phyloP scores from a whole-genome alignment of 1,140 invertebrate genomes.

The Mycetomoellerius zeteki region DNA sequence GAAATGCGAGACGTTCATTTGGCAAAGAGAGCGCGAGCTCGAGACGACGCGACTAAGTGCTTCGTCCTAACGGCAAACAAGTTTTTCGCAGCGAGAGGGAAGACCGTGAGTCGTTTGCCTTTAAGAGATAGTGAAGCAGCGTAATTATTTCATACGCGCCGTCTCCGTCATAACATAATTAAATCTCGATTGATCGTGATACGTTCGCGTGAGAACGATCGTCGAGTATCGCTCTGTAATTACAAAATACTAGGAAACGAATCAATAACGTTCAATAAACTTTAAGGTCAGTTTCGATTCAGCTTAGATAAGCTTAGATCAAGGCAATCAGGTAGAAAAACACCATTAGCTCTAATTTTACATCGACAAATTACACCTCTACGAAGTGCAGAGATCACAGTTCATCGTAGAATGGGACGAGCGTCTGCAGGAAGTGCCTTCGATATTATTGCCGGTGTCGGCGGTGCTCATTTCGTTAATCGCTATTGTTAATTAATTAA shows the following conservation, averaged over 20 bases:
- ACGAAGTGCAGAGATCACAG: slow-evolving; percentile 1
- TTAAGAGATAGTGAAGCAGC: neutral
- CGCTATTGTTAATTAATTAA: slow-evolving; percentile 57
- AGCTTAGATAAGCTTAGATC: neutral
- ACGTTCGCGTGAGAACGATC: neutral
- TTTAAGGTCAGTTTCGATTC: neutral
- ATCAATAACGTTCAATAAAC: neutral
- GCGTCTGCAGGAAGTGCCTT: neutral
- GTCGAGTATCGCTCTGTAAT: slow-evolving; percentile 23
- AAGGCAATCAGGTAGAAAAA: slow-evolving; percentile 37
- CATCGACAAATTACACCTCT: slow-evolving; percentile 3
- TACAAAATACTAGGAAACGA: neutral
- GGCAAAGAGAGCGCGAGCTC: slow-evolving; percentile 1
- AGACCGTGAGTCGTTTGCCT: neutral
- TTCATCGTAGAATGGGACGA: neutral
- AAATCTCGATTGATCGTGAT: slow-evolving; percentile 30
- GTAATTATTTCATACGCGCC: slow-evolving; percentile 54
- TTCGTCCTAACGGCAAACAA: slow-evolving; percentile 13
- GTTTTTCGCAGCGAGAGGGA: slow-evolving; percentile 20
- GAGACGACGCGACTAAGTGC: neutral
- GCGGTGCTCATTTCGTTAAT: slow-evolving; percentile 39
- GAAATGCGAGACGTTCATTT: slow-evolving; percentile 22
- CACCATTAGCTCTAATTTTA: neutral
- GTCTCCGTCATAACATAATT: slow-evolving; percentile 42
- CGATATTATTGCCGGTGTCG: slow-evolving; percentile 57